Percentiles rank a stretch among this genome's conserved stretches.
phyloP scores from a whole-genome alignment of 2,797 vertebrate genomes.

The Phoeniculus purpureus region DNA sequence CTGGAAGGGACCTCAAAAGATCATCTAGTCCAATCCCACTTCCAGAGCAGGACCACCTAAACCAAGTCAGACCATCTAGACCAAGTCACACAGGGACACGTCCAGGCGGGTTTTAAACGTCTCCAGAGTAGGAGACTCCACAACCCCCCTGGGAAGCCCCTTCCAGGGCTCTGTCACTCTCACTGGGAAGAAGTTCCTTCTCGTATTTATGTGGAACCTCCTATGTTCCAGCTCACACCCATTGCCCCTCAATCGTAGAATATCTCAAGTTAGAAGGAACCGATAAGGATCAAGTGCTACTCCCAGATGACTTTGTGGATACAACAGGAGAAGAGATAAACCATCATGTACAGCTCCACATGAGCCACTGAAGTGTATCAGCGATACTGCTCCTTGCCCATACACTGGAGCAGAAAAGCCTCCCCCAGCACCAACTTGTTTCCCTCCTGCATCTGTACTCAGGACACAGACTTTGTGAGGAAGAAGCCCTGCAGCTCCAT shows the following conservation, averaged over 20 bases:
- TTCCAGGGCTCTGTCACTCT: not conserved
- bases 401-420: not conserved
- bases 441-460: not conserved
- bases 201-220: not conserved
- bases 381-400: not conserved
- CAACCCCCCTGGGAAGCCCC: not conserved
- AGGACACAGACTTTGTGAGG: not conserved
- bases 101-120: not conserved
- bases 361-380: not conserved
- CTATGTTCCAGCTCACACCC: not conserved
- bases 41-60: not conserved
- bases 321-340: not conserved
- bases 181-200: rapidly evolving
- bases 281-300: no score
- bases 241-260: not conserved
- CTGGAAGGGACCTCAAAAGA: not conserved
- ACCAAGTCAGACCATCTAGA: not conserved
- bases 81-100: not conserved
- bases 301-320: no score
- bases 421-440: not conserved
- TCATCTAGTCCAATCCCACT: not conserved
- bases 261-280: no score
- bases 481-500: not conserved
- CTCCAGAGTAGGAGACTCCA: not conserved
- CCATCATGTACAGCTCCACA: not conserved